Percentiles rank a stretch among this genome's conserved stretches.
Evolutionary conservation across 2,797 vertebrate species (phyloP).

Genomic region (Nyctalus aviator): DNA sequence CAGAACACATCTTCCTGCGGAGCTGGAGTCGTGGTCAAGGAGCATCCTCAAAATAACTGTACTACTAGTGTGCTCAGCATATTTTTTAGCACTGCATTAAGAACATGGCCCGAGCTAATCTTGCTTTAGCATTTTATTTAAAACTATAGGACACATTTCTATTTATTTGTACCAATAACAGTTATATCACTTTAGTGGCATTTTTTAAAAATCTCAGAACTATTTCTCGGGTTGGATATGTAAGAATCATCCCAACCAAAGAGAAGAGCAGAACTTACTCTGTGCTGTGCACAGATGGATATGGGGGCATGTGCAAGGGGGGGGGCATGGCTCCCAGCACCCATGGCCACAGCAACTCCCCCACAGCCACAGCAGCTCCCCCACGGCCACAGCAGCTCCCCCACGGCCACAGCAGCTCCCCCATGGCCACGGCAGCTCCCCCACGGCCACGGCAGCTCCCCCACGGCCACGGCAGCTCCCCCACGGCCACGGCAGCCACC

Average conservation of each 20-base stretch:
- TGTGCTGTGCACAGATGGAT: not conserved
- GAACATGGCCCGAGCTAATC: constrained; percentile 78
- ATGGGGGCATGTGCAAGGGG: not conserved
- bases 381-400: constrained; percentile 36
- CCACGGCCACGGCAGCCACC: constrained; percentile 44
- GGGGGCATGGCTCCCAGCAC: not conserved
- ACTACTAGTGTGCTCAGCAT: constrained; percentile 81
- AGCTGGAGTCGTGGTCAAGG: constrained; percentile 89
- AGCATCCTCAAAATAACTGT: constrained; percentile 94
- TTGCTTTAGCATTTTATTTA: constrained; percentile 67
- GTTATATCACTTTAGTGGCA: constrained; percentile 71
- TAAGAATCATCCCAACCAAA: constrained; percentile 46
- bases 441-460: constrained; percentile 36
- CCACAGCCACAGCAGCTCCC: not conserved
- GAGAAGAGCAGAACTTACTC: constrained; percentile 30
- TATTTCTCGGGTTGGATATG: constrained; percentile 33
- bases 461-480: too few species aligned
- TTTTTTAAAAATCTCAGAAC: constrained; percentile 66
- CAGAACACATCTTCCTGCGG: constrained; percentile 90
- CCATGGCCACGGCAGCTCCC: constrained; percentile 15
- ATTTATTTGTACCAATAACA: constrained; percentile 63
- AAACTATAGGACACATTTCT: constrained; percentile 74
- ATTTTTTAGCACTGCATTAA: constrained; percentile 80
- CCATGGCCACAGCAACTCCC: constrained; percentile 35
- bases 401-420: too few species aligned